A percentile compares a stretch with the other conserved stretches of the same genome.
These are phyloP conservation scores for Apodemia duryi DNA, from an alignment of 2,888 invertebrate genomes.

Conservation along the genomic window DNA sequence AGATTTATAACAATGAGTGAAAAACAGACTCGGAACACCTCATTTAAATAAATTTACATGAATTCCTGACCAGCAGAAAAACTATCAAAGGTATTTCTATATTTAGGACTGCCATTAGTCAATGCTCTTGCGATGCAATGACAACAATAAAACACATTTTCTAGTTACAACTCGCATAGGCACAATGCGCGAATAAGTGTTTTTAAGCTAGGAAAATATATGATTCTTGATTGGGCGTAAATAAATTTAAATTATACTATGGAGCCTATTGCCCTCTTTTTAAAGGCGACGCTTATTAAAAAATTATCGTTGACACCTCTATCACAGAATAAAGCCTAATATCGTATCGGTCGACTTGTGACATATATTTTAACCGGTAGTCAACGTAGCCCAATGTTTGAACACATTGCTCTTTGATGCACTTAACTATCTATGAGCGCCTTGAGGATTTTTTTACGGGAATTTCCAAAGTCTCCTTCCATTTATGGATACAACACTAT, in stretches of 20 bases:
- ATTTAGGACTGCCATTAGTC: conserved; percentile 52
- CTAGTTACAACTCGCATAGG: conserved; percentile 64
- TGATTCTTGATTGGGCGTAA: conserved; percentile 49
- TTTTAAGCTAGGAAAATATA: conserved; percentile 63
- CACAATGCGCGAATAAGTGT: conserved; percentile 61
- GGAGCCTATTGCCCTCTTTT: conserved; percentile 49
- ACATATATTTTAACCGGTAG: conserved; percentile 51
- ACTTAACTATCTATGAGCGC: conserved; percentile 56
- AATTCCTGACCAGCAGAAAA: conserved; percentile 48
- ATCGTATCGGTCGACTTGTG: conserved; percentile 51
- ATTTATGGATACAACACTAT: conserved; percentile 77
- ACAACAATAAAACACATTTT: conserved; percentile 55
- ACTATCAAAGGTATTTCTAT: conserved; percentile 9
- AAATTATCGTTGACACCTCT: conserved; percentile 28
- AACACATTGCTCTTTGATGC: conserved; percentile 45
- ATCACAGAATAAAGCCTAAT: conserved; percentile 56
- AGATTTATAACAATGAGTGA: conserved; percentile 47
- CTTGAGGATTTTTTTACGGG: conserved; percentile 59
- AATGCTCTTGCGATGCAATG: conserved; percentile 51
- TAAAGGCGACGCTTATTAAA: conserved; percentile 25
- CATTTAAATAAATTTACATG: conserved; percentile 26
- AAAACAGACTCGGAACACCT: conserved; percentile 35
- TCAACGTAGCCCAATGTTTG: conserved; percentile 43
- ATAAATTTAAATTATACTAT: conserved; percentile 61
- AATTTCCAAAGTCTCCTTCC: conserved; percentile 68